Evolutionary conservation across 1,140 invertebrate species (phyloP).

Genomic region (Melipona quadrifasciata): DNA sequence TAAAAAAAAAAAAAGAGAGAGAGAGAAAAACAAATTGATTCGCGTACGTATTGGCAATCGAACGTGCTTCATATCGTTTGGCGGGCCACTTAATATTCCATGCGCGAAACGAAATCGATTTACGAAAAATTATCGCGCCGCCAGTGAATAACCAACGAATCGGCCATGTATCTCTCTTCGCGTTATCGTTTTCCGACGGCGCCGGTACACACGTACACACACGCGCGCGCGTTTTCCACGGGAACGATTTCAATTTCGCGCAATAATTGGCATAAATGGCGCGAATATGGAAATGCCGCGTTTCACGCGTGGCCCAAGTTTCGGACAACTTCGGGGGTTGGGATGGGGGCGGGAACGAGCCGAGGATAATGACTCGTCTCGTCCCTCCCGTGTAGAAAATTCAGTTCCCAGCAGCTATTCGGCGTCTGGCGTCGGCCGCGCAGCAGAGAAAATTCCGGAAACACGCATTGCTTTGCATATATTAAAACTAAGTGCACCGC

Average conservation of each 20-base stretch:
- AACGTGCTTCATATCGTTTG: neutral
- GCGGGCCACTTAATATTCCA: conserved; percentile 5
- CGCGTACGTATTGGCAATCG: neutral
- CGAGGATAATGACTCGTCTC: conserved; percentile 12
- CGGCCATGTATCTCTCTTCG: conserved; percentile 7
- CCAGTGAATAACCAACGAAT: conserved; percentile 6
- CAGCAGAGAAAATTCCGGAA: conserved; percentile 45
- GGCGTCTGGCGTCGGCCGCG: conserved; percentile 16
- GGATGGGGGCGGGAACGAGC: neutral
- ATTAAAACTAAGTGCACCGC: conserved; percentile 44
- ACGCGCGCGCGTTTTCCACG: neutral
- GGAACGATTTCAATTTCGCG: conserved; percentile 47
- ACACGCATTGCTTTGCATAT: conserved; percentile 53
- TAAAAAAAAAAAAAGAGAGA: neutral
- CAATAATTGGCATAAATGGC: conserved; percentile 49
- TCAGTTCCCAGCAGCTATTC: conserved; percentile 45
- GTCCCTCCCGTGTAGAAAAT: conserved; percentile 30
- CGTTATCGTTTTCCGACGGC: conserved; percentile 9
- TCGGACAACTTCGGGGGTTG: conserved; percentile 9
- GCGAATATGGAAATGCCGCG: conserved; percentile 46
- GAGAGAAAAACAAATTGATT: neutral
- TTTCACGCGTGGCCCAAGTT: conserved; percentile 28
- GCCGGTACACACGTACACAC: too few relatives aligned
- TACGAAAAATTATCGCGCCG: conserved; percentile 29
- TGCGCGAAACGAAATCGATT: conserved; percentile 16